Evolutionary conservation across 2,797 vertebrate genomes (phyloP).

Genomic region (Tympanoctomys barrerae): DNA sequence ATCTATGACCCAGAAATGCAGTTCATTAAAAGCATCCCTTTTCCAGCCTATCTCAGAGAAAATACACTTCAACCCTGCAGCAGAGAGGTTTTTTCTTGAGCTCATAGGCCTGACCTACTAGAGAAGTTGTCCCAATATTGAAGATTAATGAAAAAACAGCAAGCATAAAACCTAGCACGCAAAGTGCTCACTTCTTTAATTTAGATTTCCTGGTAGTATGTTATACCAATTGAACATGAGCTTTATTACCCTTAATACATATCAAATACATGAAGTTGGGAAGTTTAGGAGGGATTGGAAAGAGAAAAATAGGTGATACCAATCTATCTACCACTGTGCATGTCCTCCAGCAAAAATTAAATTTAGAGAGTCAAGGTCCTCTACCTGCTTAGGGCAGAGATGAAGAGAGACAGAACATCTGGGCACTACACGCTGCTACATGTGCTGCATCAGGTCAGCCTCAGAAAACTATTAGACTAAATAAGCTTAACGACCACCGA

Average conservation of each 20-base stretch:
- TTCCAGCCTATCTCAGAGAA: neutral
- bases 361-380: conserved; percentile 12
- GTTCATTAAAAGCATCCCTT: neutral
- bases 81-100: neutral
- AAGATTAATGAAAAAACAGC: neutral
- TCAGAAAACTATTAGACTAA: conserved; percentile 74
- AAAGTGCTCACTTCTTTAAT: neutral
- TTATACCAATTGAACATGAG: neutral
- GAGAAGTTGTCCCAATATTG: neutral
- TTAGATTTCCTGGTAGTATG: neutral
- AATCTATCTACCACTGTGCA: neutral
- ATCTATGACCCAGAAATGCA: neutral
- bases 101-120: neutral
- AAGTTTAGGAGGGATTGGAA: neutral
- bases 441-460: conserved; percentile 44
- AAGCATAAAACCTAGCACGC: neutral
- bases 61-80: neutral
- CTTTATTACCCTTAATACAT: neutral
- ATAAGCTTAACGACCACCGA: conserved; percentile 74
- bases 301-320: neutral
- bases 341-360: neutral
- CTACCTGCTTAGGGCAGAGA: neutral
- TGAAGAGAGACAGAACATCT: conserved; percentile 15
- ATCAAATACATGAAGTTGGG: too few species aligned
- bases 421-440: conserved; percentile 50